Conservation (phyloP, 2,888 invertebrate species). For the Eupsilia transversa region DNA sequence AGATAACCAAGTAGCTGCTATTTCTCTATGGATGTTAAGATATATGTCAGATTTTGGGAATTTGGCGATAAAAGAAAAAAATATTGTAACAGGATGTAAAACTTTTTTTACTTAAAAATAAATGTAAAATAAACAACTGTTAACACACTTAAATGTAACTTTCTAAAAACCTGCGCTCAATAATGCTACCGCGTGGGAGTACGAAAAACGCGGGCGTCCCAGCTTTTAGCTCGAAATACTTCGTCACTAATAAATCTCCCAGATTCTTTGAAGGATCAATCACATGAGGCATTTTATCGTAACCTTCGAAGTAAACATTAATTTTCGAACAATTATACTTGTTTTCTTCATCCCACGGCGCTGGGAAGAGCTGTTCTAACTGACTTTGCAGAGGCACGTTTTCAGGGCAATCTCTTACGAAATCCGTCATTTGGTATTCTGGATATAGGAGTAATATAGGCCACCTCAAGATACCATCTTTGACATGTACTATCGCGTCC, state of each 20-base stretch:
- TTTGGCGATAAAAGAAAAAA: background rate
- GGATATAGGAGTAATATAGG: slow-evolving; percentile 97
- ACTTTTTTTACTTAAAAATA: slow-evolving; percentile 27
- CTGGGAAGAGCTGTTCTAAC: slow-evolving; percentile 91
- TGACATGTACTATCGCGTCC: slow-evolving; percentile 92
- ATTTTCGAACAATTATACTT: slow-evolving; percentile 92
- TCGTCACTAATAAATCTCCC: slow-evolving; percentile 90
- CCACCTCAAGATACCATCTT: slow-evolving; percentile 93
- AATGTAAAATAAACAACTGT: slow-evolving; percentile 10
- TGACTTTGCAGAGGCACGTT: slow-evolving; percentile 89
- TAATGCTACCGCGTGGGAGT: slow-evolving; percentile 89
- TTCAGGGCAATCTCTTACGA: slow-evolving; percentile 95
- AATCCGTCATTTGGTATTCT: slow-evolving; percentile 96
- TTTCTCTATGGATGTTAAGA: too few species aligned
- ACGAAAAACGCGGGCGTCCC: slow-evolving; percentile 93
- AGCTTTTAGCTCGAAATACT: slow-evolving; percentile 91
- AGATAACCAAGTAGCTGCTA: too few species aligned
- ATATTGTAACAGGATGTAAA: slow-evolving; percentile 18
- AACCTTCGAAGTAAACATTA: slow-evolving; percentile 94
- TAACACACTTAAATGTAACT: slow-evolving; percentile 80
- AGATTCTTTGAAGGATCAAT: slow-evolving; percentile 91
- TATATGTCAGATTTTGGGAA: background rate
- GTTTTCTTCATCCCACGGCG: slow-evolving; percentile 93
- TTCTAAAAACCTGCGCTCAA: slow-evolving; percentile 91
- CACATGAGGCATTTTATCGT: slow-evolving; percentile 91